Base-by-base conservation (phyloP, 2,888 invertebrate genomes). In the Oscheius onirici region DNA sequence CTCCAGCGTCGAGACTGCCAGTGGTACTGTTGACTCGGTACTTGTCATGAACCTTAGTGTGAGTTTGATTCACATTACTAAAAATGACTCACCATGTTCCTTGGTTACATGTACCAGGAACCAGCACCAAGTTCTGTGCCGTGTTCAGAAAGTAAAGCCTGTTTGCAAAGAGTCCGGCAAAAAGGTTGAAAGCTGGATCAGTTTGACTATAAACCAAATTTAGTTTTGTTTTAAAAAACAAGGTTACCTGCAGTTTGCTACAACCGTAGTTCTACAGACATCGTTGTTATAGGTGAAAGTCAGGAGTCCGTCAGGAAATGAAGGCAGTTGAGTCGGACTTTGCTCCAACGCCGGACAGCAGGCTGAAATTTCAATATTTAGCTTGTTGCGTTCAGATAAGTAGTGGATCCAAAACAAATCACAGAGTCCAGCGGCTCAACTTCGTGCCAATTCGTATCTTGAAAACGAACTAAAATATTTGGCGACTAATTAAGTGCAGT, bases 341-440 rank as follows among this genome's bases (percentile, higher is more conserved):
- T 51, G 65, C 26, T 11, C 20, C 41, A 51, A 51, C 15, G 44
- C 49, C 10, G 46, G 63, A 28, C 63, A 63, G 34, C 66, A 66
- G 41, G 34, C 58, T 58, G 11, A 15, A 57, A 28, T 17, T 34
- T 34, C 5, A 34, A 34, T 0, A 34, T 8, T 34, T 6, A 3
- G 34, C 34, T 34, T 8, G n/a, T n/a, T n/a, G n/a, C n/a, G n/a
- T n/a, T n/a, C n/a, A n/a, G n/a, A n/a, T n/a, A n/a, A n/a, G n/a
- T n/a, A n/a, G n/a, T n/a, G n/a, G n/a, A n/a, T n/a, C n/a, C n/a
- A n/a, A n/a, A n/a, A n/a, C n/a, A n/a, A n/a, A n/a, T n/a, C n/a
- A n/a, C n/a, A n/a, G n/a, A n/a, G n/a, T n/a, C n/a, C n/a, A n/a
- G n/a, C n/a, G n/a, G n/a, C n/a, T n/a, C n/a, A n/a, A n/a, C n/a